Base-by-base conservation (phyloP, 2,797 vertebrate species). In the Halcyon badia region DNA sequence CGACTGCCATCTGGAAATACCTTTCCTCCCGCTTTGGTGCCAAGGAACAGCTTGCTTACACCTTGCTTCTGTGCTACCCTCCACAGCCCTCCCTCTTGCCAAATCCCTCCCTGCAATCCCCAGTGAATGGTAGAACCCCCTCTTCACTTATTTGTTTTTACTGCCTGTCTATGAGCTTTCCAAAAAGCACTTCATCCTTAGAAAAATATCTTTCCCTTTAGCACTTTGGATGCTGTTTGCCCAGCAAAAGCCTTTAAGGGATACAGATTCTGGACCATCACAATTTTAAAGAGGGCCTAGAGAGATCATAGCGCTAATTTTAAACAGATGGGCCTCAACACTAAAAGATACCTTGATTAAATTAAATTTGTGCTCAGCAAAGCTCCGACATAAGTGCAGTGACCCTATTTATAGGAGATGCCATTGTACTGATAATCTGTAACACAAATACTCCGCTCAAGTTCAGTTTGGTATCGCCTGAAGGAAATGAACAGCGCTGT, bases 401-500 rank as follows among this genome's bases (percentile, higher is more conserved):
- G 73, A 58, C 95, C 80, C 39, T 90, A 72, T 78, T 96, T 94
- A 81, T 57, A 77, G 73, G 79, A 92, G 54, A 76, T 35, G 9
- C 60, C 70, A 19, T 73, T 44, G 66, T 11, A 30, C 62, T 49
- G 65, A 48, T 89, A 49, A 86, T 56, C 51, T 68, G 66, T 80
- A 87, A 72, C 35, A 60, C 60, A 41, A 0, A 2, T 39, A 11
- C 35, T 61, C n/a, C 39, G 33, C 92, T 83, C 28, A 8, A 54
- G 86, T 90, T 96, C 91, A 70, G 37, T 79, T 83, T 62, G 83
- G 46, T 79, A 35, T 80, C 0, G 3, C 76, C 82, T 69, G 30
- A 91, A 85, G n/a, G 91, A 93, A 97, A 96, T n/a, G 91, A 89
- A 94, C 72, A 97, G 46, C 92, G 54, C 80, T 73, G 22, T 16